These are phyloP conservation scores for Ispidina picta DNA, from an alignment of 2,797 vertebrate species.

Conservation along the genomic window DNA sequence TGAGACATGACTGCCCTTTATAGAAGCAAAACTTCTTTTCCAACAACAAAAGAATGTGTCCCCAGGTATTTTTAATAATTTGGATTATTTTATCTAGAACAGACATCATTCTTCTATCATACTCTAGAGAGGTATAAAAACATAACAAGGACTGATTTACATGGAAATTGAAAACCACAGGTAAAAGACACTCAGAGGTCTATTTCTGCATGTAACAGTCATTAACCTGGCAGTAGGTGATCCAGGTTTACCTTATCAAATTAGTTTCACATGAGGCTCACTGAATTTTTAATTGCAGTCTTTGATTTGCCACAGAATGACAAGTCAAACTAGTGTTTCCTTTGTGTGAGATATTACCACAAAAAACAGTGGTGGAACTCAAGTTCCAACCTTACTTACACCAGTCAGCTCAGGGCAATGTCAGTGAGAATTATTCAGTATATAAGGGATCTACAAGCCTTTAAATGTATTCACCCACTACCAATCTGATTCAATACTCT, in stretches of 20 bases:
- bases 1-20: not conserved
- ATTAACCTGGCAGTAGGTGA: not conserved
- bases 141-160: not conserved
- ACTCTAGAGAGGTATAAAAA: not conserved
- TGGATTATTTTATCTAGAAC: slow-evolving; percentile 7
- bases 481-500: not conserved
- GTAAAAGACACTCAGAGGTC: not conserved
- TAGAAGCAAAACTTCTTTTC: not conserved
- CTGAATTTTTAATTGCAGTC: not conserved
- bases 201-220: not conserved
- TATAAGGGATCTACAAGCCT: not conserved
- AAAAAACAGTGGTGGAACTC: not conserved
- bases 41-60: not conserved
- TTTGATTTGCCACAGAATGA: not conserved
- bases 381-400: not conserved
- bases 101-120: not conserved
- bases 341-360: not conserved
- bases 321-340: not conserved
- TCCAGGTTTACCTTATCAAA: not conserved
- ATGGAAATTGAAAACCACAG: not conserved
- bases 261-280: not conserved
- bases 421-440: not conserved
- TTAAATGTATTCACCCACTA: not conserved
- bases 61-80: not conserved
- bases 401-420: not conserved